phyloP scores from a whole-genome alignment of 2,113 vertebrate genomes.

The Salminus brasiliensis region DNA sequence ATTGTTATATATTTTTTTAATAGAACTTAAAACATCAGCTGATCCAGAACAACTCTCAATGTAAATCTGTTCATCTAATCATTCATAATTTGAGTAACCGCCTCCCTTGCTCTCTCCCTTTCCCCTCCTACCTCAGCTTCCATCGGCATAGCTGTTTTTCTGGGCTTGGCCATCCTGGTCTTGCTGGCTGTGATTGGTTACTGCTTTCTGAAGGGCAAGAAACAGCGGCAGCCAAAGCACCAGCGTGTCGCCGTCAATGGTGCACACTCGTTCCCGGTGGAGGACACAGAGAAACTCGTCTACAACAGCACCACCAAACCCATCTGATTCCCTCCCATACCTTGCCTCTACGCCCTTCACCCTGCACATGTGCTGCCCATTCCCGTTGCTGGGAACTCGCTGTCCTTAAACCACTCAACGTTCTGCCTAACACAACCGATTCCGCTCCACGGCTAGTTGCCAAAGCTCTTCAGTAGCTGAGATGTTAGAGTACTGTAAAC shows the following conservation, averaged over 20 bases:
- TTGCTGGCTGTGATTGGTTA: slow-evolving; percentile 81
- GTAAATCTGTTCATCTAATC: not conserved
- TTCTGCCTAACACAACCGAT: not conserved
- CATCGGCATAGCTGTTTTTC: slow-evolving; percentile 73
- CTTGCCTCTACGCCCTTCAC: not conserved
- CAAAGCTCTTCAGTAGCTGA: not conserved
- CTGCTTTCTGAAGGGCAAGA: slow-evolving; percentile 82
- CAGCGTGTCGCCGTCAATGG: slow-evolving; percentile 77
- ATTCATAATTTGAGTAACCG: not conserved
- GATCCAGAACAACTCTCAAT: too few species aligned
- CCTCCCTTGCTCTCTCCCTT: not conserved
- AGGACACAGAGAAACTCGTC: slow-evolving; percentile 86
- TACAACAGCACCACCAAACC: slow-evolving; percentile 90
- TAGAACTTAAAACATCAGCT: too few species aligned
- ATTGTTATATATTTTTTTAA: too few species aligned
- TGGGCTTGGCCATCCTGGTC: slow-evolving; percentile 79
- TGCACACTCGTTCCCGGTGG: slow-evolving; percentile 63
- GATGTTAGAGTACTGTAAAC: not conserved
- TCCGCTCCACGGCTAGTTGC: not conserved
- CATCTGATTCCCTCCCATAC: slow-evolving; percentile 75
- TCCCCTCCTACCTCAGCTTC: slow-evolving; percentile 53
- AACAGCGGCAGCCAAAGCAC: slow-evolving; percentile 62
- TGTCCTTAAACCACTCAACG: not conserved
- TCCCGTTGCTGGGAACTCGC: not conserved
- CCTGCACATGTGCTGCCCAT: not conserved